Base-by-base conservation (phyloP, 1,140 invertebrate species). In the Drosophila dunni region DNA sequence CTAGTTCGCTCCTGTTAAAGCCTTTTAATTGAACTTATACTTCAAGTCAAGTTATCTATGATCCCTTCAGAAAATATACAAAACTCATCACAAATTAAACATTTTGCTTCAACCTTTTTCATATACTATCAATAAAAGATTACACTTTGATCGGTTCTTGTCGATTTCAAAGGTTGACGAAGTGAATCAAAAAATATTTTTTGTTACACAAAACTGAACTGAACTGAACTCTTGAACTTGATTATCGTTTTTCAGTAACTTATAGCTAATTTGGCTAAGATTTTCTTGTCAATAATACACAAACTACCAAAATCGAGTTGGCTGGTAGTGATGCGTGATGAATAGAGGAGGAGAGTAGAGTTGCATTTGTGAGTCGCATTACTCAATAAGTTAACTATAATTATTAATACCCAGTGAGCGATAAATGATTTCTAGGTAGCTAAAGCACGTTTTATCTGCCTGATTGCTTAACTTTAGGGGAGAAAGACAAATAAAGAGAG, bases 21-120 rank as follows among this genome's bases (percentile, higher is more conserved):
- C 46, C 33, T 57, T 62, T 67, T 74, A 74, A 74, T 74, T 68
- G 71, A 74, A 57, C 70, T 54, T 72, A 40, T 53, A 51, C 48
- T 42, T 53, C 9, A 34, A 20, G 20, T 7, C 42, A 33, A 45
- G 57, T 34, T 24, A 69, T 53, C 7, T 3, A 29, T n/a, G 4
- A 13, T 3, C 45, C 10, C 15, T 2, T 10, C 11, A 11, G 8
- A 13, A 50, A 50, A 29, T 3, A 33, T 10, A 1, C 24, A 53
- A 34, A 34, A 36, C 13, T 33, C 13, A 4, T 29, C 4, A 29
- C 6, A 29, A 2, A 29, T 29, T 29, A 29, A 20, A 0, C 17
- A 20, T 20, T 2, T 20, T 20, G 17, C 2, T 20, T 20, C 17
- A 20, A 17, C 0, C 17, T 1, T 17, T 1, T 1, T 17, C 1